Conservation (phyloP, 2,888 invertebrate species). For the Phortica magna region DNA sequence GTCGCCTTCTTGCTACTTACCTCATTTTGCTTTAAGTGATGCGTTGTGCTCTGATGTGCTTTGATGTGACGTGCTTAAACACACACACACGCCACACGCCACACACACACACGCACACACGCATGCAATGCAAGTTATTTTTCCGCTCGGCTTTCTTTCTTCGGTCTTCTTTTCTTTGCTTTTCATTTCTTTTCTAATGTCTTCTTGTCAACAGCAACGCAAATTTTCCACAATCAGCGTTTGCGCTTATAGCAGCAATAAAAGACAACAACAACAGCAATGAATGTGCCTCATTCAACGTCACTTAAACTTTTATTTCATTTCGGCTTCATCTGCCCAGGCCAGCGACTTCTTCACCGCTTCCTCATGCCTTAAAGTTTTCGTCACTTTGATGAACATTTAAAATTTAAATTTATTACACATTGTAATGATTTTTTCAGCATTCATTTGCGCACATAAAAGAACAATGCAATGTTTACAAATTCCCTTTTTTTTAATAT, state of each 20-base stretch:
- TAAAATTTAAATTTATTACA: constrained; percentile 37
- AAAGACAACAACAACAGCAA: constrained; percentile 17
- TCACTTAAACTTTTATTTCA: not conserved
- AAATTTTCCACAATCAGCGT: constrained; percentile 2
- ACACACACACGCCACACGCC: not conserved
- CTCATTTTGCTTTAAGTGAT: not conserved
- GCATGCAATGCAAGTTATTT: not conserved
- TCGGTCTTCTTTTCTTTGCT: not conserved
- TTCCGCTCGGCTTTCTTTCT: not conserved
- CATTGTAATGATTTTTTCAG: constrained; percentile 32
- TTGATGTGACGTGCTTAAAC: not conserved
- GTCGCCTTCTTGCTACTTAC: not conserved
- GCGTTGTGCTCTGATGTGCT: not conserved
- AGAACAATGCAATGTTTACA: not conserved
- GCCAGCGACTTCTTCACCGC: not conserved
- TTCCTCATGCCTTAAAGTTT: not conserved
- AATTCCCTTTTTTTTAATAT: not conserved
- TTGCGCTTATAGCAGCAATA: constrained; percentile 28
- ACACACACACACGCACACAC: not conserved
- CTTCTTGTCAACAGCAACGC: constrained; percentile 1
- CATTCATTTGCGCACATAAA: not conserved
- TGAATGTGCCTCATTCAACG: constrained; percentile 9
- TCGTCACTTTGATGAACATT: constrained; percentile 32
- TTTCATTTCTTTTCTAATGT: not conserved
- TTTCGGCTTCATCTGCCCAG: not conserved